Evolutionary conservation across 2,888 invertebrate species (phyloP).

Genomic region (Caenorhabditis macrosperma): DNA sequence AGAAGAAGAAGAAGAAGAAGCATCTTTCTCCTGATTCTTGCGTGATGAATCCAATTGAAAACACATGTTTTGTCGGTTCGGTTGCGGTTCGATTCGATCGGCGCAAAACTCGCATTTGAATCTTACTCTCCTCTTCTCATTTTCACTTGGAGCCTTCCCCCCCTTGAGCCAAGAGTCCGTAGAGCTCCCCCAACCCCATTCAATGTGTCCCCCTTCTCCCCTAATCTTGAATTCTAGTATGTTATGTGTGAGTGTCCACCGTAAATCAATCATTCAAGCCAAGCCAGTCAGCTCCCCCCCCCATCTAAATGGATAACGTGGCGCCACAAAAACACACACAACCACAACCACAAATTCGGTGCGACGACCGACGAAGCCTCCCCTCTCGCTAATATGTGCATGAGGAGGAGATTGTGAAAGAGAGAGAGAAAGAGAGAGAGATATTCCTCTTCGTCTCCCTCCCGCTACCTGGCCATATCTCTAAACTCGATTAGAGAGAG

Average conservation of each 20-base stretch:
- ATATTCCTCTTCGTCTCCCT: constrained; percentile 7
- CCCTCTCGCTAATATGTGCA: background rate
- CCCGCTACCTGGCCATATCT: constrained; percentile 25
- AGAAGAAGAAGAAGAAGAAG: background rate
- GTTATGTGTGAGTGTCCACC: too few species aligned
- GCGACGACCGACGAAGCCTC: background rate
- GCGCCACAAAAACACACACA: background rate
- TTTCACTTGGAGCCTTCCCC: background rate
- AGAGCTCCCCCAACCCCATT: background rate
- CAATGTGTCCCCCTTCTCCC: background rate
- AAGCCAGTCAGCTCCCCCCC: background rate
- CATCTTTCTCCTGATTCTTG: background rate
- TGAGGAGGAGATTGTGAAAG: background rate
- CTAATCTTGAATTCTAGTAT: constrained; percentile 9
- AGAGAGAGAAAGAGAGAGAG: background rate
- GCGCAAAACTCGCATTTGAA: background rate
- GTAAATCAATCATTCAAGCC: constrained; percentile 51
- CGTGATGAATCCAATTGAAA: constrained; percentile 44
- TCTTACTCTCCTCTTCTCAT: background rate
- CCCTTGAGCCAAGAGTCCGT: background rate
- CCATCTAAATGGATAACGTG: background rate
- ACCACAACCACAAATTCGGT: background rate
- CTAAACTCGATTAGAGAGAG: constrained; percentile 6
- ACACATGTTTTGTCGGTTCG: constrained; percentile 46
- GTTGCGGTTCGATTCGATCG: constrained; percentile 20